Percentiles rank a stretch among this genome's conserved stretches.
Evolutionary conservation across 1,140 invertebrate species (phyloP).

Genomic region (Sipha flava): DNA sequence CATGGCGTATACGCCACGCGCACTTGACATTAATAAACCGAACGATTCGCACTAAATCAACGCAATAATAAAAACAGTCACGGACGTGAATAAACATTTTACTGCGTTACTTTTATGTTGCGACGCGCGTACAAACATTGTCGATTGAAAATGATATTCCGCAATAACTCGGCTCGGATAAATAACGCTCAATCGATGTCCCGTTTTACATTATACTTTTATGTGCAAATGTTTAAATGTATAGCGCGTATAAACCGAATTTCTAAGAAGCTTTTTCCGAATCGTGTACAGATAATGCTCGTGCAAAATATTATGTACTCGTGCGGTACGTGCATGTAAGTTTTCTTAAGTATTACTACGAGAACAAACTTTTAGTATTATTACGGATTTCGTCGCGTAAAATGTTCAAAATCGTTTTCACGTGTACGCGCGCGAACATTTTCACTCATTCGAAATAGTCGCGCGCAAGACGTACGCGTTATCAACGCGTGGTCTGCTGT

Average conservation of each 20-base stretch:
- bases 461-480: too few relatives aligned
- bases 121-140: not conserved
- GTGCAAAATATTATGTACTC: too few relatives aligned
- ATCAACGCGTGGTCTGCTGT: too few relatives aligned
- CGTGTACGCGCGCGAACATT: too few relatives aligned
- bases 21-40: not conserved
- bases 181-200: not conserved
- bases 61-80: not conserved
- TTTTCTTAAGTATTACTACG: too few relatives aligned
- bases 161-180: not conserved
- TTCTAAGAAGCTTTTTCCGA: not conserved
- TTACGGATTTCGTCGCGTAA: too few relatives aligned
- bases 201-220: not conserved
- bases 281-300: too few relatives aligned
- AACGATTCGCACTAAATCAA: not conserved
- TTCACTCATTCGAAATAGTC: too few relatives aligned
- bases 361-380: too few relatives aligned
- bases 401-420: too few relatives aligned
- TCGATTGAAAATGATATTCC: constrained; percentile 12
- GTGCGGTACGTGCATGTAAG: too few relatives aligned
- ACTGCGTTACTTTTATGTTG: not conserved
- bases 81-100: not conserved
- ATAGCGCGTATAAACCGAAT: not conserved
- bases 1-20: not conserved
- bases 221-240: not conserved